Evolutionary conservation across 1,140 invertebrate species (phyloP).

Genomic region (Triops cancriformis): DNA sequence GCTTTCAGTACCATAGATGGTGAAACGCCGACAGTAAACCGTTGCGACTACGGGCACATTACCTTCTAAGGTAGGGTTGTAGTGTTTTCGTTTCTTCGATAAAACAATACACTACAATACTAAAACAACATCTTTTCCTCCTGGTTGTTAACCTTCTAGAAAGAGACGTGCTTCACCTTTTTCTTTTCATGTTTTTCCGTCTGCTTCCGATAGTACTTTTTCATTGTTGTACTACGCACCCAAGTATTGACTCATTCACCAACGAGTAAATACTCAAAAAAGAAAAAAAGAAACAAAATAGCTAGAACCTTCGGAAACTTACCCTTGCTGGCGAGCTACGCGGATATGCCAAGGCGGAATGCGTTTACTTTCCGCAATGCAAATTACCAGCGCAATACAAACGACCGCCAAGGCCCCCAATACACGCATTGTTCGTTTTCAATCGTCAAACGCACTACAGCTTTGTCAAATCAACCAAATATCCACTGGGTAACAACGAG

Average conservation of each 20-base stretch:
- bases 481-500: not conserved
- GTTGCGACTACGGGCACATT: not conserved
- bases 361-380: constrained; percentile 25
- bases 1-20: not conserved
- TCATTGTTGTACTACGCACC: not conserved
- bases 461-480: no score
- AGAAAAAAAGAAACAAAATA: no score
- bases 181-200: no score
- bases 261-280: not conserved
- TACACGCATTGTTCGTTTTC: not conserved
- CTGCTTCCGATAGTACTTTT: no score
- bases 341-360: constrained; percentile 40
- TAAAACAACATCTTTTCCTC: not conserved
- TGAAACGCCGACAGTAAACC: constrained; percentile 1
- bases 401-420: not conserved
- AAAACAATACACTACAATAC: not conserved
- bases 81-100: no score
- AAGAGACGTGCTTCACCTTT: no score
- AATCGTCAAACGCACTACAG: no score
- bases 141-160: not conserved
- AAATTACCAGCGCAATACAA: constrained; percentile 23
- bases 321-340: constrained; percentile 40
- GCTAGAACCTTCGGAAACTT: constrained; percentile 24
- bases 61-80: not conserved
- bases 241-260: not conserved